Conservation (phyloP, 2,797 vertebrate species). For the Pempheris klunzingeri region DNA sequence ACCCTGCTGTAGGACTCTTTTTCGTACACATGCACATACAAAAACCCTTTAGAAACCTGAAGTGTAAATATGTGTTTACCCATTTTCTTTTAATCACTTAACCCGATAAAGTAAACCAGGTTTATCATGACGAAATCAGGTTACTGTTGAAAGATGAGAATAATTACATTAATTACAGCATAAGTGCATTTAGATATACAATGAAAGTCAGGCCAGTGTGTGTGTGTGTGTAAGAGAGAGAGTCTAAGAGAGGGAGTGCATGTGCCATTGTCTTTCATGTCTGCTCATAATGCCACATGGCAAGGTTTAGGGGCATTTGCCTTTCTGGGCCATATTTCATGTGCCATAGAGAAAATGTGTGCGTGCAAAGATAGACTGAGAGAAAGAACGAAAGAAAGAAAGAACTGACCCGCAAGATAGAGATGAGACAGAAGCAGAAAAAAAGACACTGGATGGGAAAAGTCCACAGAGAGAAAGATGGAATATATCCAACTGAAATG, state of each 20-base stretch:
- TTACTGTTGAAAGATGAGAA: conserved; percentile 22
- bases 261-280: conserved; percentile 30
- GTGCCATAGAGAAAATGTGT: conserved; percentile 52
- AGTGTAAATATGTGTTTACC: neutral
- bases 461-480: conserved; percentile 12
- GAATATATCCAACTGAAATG: conserved; percentile 21
- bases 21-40: neutral
- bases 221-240: neutral
- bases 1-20: neutral
- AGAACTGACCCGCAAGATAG: conserved; percentile 19
- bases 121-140: conserved; percentile 9
- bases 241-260: neutral
- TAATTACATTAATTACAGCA: neutral
- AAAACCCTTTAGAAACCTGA: neutral
- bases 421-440: conserved; percentile 31
- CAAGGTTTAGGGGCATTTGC: conserved; percentile 63
- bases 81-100: conserved; percentile 23
- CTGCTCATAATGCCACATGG: conserved; percentile 36
- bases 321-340: conserved; percentile 78
- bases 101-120: neutral
- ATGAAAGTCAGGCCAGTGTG: neutral
- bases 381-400: conserved; percentile 1
- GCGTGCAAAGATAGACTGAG: conserved; percentile 31
- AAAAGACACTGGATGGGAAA: neutral
- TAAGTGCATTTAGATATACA: conserved; percentile 11